Percentiles rank a stretch among this genome's conserved stretches.
Evolutionary conservation across 1,140 invertebrate genomes (phyloP).

Genomic region (Heliconius hermathena): DNA sequence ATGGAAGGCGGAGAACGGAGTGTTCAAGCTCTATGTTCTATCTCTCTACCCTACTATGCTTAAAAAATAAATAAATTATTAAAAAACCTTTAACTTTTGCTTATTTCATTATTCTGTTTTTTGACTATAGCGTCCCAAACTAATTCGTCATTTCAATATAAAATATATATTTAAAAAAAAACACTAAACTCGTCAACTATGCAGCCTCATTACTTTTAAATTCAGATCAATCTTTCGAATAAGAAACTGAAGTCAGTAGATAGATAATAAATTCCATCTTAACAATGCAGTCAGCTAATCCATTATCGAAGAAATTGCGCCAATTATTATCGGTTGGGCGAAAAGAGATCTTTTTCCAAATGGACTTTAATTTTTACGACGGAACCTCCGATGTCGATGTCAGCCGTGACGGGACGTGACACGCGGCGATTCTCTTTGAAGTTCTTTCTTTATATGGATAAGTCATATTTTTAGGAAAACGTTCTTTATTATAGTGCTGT

Average conservation of each 20-base stretch:
- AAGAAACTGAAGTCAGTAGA: conserved; percentile 5
- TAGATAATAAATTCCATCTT: conserved; percentile 31
- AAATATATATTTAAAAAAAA: too few relatives aligned
- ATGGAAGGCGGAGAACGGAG: too few relatives aligned
- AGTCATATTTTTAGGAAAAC: background rate
- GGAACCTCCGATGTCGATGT: conserved; percentile 53
- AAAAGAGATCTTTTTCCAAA: conserved; percentile 42
- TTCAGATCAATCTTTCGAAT: background rate
- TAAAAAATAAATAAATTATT: too few relatives aligned
- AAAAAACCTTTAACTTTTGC: too few relatives aligned
- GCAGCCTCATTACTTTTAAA: background rate
- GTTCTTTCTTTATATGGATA: background rate
- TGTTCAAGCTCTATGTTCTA: too few relatives aligned
- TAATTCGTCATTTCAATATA: too few relatives aligned
- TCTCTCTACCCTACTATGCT: too few relatives aligned
- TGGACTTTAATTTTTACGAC: conserved; percentile 62
- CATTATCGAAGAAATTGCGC: conserved; percentile 36
- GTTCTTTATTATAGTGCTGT: background rate
- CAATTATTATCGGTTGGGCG: conserved; percentile 39
- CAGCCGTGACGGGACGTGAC: conserved; percentile 51
- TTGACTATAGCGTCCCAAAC: too few relatives aligned
- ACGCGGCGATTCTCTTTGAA: conserved; percentile 54
- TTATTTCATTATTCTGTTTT: too few relatives aligned
- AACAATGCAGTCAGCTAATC: conserved; percentile 32
- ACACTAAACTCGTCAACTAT: background rate